Base-by-base conservation (phyloP, 2,113 vertebrate genomes). In the Myrmecophaga tridactyla region DNA sequence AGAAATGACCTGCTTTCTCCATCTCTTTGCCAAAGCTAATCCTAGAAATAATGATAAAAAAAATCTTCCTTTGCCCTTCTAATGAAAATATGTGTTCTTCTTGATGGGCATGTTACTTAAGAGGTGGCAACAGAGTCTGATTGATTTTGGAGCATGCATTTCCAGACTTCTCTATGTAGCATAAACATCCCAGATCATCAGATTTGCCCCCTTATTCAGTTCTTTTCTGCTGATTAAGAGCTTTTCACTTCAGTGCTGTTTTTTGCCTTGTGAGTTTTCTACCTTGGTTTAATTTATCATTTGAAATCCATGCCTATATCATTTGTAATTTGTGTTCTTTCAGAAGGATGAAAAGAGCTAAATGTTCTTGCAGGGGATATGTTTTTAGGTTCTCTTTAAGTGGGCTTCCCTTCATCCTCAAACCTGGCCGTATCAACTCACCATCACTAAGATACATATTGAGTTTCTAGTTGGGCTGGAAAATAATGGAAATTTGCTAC, bases 21-120 rank as follows among this genome's bases (percentile, higher is more conserved):
- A 51, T 82, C 67, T 87, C 77, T 94, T 96, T 88, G 94, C 90
- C 93, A 94, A 53, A 80, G 36, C 78, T 69, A 69, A 84, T 89
- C 58, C 20, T 72, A 76, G 85, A 48, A 92, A 39, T 90, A 51
- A n/a, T n/a, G n/a, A n/a, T n/a, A n/a, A n/a, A 51, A 63, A 46
- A 48, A 73, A 67, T 60, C 77, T 85, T 87, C 43, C n/a, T 67
- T 80, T 91, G 36, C 53, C 89, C 31, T 84, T 41, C 46, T 94
- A 92, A 67, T 95, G 89, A 92, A 87, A 90, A 88, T 36, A 21
- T 65, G 9, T 65, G 13, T 90, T 93, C 41, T 92, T 73, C 51
- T 81, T 80, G 86, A 56, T 94, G 62, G 81, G 56, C 76, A 39
- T 46, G 31, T 29, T 85, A 41, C 69, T 96, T 91, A 86, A 89